These are phyloP conservation scores for Falco naumanni DNA, from an alignment of 2,797 vertebrate genomes.

Conservation along the genomic window DNA sequence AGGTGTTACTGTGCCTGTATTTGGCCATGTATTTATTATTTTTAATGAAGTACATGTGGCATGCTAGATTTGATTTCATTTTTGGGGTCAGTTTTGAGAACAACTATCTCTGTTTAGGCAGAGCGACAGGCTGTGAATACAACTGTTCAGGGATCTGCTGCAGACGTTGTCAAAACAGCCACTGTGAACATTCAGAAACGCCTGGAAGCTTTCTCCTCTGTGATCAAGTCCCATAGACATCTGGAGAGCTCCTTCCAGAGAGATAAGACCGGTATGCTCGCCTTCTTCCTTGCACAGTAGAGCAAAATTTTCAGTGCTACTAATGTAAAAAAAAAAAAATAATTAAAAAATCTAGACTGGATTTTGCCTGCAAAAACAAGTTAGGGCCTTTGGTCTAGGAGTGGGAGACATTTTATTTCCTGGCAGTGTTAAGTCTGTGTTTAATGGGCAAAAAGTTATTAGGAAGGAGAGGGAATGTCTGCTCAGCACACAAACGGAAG, in stretches of 20 bases:
- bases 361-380: not conserved
- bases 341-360: no score
- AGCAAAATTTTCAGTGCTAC: not conserved
- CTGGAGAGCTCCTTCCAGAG: slow-evolving; percentile 52
- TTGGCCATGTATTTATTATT: not conserved
- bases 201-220: slow-evolving; percentile 79
- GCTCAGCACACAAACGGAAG: not conserved
- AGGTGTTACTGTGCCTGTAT: not conserved
- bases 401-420: not conserved
- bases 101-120: slow-evolving; percentile 78
- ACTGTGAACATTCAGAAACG: slow-evolving; percentile 92
- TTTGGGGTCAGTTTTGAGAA: not conserved
- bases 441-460: not conserved
- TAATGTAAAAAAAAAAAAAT: not conserved
- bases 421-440: not conserved
- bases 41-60: not conserved
- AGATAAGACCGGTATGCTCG: slow-evolving; percentile 39
- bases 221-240: slow-evolving; percentile 86
- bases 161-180: slow-evolving; percentile 96
- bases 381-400: not conserved
- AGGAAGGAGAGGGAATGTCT: not conserved
- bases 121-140: slow-evolving; percentile 97
- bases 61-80: not conserved
- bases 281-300: not conserved
- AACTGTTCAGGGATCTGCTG: slow-evolving; percentile 94